These are phyloP conservation scores for Peromyscus nudipes DNA, from an alignment of 2,797 vertebrate genomes.

Conservation along the genomic window DNA sequence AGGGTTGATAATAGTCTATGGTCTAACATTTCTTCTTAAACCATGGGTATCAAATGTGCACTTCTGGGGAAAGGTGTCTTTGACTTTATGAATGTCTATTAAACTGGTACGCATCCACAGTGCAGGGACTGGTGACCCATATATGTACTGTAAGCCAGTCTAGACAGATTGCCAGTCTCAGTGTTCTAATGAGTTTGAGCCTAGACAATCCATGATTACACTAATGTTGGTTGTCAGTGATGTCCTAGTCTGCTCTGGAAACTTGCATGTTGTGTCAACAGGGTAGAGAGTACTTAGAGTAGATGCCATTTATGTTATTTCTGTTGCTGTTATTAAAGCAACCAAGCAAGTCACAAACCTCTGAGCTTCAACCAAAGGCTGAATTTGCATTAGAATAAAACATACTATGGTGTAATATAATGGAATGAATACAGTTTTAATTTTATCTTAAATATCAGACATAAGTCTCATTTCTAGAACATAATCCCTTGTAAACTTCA, in stretches of 20 bases:
- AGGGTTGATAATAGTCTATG: neutral
- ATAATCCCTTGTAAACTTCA: constrained; percentile 22
- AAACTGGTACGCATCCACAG: neutral
- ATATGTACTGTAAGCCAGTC: neutral
- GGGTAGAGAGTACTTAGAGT: neutral
- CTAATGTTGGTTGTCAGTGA: neutral
- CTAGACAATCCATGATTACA: neutral
- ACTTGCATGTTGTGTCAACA: neutral
- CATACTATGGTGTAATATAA: neutral
- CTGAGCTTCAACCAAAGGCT: neutral
- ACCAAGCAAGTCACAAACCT: neutral
- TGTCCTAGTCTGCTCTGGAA: neutral
- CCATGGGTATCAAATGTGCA: neutral
- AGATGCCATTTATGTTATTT: neutral
- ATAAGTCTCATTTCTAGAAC: neutral
- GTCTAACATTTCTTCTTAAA: neutral
- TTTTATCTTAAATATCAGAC: neutral
- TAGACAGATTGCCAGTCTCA: neutral
- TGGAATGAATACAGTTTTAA: neutral
- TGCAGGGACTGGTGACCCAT: neutral
- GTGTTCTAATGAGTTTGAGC: neutral
- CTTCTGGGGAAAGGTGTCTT: neutral
- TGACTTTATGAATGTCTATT: neutral
- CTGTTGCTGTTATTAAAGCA: neutral
- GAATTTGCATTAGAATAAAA: neutral